Conservation (phyloP, 1,140 invertebrate species). For the Drosophila sp. region DNA sequence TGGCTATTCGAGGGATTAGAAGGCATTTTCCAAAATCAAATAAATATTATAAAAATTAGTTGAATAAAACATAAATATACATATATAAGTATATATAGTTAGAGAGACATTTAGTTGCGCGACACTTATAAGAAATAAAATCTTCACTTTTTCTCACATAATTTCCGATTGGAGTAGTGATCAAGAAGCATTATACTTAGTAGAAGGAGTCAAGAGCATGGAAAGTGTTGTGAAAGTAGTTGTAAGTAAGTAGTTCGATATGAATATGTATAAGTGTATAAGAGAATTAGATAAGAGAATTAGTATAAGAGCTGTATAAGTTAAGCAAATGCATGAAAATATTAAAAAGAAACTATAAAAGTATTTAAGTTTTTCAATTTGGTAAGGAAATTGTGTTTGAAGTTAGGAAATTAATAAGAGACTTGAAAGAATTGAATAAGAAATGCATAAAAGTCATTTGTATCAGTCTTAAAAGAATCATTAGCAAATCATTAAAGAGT, state of each 20-base stretch:
- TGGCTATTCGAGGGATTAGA: conserved; percentile 56
- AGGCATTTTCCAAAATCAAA: conserved; percentile 62
- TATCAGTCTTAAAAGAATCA: too few relatives aligned
- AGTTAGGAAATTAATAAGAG: too few relatives aligned
- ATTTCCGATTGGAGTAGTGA: conserved; percentile 8
- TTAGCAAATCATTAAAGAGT: too few relatives aligned
- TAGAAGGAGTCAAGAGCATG: conserved; percentile 16
- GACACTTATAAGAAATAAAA: conserved; percentile 47
- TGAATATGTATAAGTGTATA: background rate
- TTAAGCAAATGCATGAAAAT: too few relatives aligned
- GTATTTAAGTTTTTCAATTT: too few relatives aligned
- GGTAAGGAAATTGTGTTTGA: too few relatives aligned
- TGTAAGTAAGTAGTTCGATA: background rate
- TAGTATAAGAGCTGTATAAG: too few relatives aligned
- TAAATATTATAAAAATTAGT: conserved; percentile 49
- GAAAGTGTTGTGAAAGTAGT: conserved; percentile 7
- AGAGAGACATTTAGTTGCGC: conserved; percentile 39
- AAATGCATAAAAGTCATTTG: too few relatives aligned
- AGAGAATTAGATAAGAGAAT: too few relatives aligned
- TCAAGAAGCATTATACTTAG: conserved; percentile 11
- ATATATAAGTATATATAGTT: conserved; percentile 6
- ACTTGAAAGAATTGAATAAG: too few relatives aligned
- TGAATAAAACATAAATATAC: conserved; percentile 17
- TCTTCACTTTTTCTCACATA: conserved; percentile 24
- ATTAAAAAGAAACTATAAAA: too few relatives aligned